Base-by-base conservation (phyloP, 2,888 invertebrate species). In the Pelosia muscerda region DNA sequence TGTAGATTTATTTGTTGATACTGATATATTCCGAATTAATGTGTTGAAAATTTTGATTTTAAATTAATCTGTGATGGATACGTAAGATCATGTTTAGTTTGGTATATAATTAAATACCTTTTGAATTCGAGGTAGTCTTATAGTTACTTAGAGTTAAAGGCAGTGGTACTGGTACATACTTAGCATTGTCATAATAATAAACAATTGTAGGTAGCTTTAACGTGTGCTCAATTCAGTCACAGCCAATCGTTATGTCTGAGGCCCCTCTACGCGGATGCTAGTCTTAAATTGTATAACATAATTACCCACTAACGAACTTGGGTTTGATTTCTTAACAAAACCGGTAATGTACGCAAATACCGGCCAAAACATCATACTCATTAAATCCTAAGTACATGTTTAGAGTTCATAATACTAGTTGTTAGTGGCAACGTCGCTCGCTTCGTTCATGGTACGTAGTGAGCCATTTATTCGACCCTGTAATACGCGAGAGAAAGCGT, bases 401-500 rank as follows among this genome's bases (percentile, higher is more conserved):
- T 19, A 56, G 34, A 28, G 34, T 65, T 22, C 57, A 56, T 55
- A 23, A 49, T 5, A 34, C 25, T 34, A 66, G 63, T 22, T 54
- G 55, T n/a, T 34, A 66, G 63, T 22, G 42, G 55, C 60, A 25
- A 56, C 62, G 69, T 69, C 26, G 65, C 56, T n/a, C 53, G 49
- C 62, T 68, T 69, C 23, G 65, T 59, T 57, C 54, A 38, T 54
- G 42, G 58, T 38, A 70, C 57, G 62, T 64, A 65, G 56, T 58
- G 56, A 68, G 71, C 77, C 76, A 78, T 69, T 78, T 78, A 82
- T 76, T 77, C 76, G 84, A 88, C 84, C 84, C 84, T 85, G 83
- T 81, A 81, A 75, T 63, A 26, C 53, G 58, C 73, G 86, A 74
- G 81, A 82, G 79, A 82, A 81, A 74, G 78, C 77, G 77, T 38